Conservation (phyloP, 1,140 invertebrate genomes). For the Bombus difficillimus region DNA sequence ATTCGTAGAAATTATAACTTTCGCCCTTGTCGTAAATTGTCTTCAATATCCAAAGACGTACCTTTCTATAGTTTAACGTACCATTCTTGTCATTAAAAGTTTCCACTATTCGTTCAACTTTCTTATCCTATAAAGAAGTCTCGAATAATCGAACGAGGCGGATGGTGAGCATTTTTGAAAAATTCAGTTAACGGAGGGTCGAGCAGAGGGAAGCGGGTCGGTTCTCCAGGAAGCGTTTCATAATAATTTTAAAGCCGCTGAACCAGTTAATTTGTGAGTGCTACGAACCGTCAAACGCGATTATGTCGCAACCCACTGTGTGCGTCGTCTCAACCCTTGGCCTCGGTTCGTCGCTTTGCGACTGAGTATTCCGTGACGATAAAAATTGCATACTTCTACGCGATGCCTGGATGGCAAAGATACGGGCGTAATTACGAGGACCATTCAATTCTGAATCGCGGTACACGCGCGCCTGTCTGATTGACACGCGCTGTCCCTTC, state of each 20-base stretch:
- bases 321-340: background rate
- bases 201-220: background rate
- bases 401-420: conserved; percentile 61
- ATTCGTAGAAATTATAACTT: background rate
- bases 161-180: background rate
- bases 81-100: too few species aligned
- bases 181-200: conserved; percentile 8
- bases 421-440: conserved; percentile 64
- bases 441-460: conserved; percentile 61
- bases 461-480: conserved; percentile 16
- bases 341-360: conserved; percentile 8
- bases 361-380: conserved; percentile 62
- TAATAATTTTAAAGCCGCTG: conserved; percentile 65
- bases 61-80: too few species aligned
- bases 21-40: too few species aligned
- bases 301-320: conserved; percentile 52
- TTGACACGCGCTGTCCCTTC: conserved; percentile 24
- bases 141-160: background rate
- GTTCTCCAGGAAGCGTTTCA: conserved; percentile 52
- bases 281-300: conserved; percentile 66
- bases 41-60: background rate
- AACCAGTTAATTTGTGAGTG: conserved; percentile 66
- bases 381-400: conserved; percentile 57
- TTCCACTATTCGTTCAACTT: background rate
- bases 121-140: too few species aligned